Percentiles rank a stretch among this genome's conserved stretches.
phyloP scores from a whole-genome alignment of 2,797 vertebrate genomes.

The Otus scops region DNA sequence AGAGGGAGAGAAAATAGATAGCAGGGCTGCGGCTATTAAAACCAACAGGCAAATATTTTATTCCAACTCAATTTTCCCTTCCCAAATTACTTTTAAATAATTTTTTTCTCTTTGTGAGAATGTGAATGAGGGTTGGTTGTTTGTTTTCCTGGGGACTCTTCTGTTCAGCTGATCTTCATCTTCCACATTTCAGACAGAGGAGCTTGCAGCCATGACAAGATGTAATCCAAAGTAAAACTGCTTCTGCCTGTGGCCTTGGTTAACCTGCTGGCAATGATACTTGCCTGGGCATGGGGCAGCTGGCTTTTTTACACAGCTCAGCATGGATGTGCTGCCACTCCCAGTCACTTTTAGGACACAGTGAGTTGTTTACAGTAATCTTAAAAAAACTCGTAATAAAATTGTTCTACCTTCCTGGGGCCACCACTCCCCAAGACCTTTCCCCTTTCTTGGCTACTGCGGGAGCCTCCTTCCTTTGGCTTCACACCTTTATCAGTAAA shows the following conservation, averaged over 20 bases:
- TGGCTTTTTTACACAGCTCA: constrained; percentile 21
- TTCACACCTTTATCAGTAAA: neutral
- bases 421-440: constrained; percentile 16
- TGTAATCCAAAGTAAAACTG: neutral
- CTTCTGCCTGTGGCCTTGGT: constrained; percentile 14
- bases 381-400: neutral
- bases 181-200: neutral
- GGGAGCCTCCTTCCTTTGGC: neutral
- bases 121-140: neutral
- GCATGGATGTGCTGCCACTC: constrained; percentile 22
- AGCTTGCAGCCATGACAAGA: neutral
- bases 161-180: neutral
- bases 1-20: constrained; percentile 5
- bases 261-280: constrained; percentile 29
- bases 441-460: neutral
- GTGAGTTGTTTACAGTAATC: constrained; percentile 12
- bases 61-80: neutral
- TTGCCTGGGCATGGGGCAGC: constrained; percentile 38
- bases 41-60: constrained; percentile 11
- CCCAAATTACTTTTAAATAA: neutral
- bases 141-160: neutral
- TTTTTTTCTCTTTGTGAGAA: neutral
- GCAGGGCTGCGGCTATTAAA: constrained; percentile 10
- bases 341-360: constrained; percentile 23
- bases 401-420: neutral